Conservation (phyloP, 2,888 invertebrate species). For the Lepas anatifera region DNA sequence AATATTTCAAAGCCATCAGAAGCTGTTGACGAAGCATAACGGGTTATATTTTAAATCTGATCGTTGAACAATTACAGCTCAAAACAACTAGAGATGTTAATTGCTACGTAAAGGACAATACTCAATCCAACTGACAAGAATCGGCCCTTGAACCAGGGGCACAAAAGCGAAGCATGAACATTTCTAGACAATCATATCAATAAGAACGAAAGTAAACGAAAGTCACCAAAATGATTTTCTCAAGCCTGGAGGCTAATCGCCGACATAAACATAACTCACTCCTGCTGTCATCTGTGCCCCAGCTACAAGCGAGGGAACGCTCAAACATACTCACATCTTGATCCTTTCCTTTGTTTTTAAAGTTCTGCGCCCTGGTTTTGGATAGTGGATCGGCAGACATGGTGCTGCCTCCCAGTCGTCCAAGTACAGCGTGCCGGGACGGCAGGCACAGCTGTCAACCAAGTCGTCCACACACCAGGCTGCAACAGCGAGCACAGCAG, state of each 20-base stretch:
- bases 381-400: conserved; percentile 1
- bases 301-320: no score
- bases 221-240: background rate
- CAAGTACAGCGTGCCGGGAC: no score
- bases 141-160: background rate
- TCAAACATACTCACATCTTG: conserved; percentile 83
- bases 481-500: no score
- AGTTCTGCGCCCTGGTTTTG: conserved; percentile 59
- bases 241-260: no score
- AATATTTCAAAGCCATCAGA: conserved; percentile 12
- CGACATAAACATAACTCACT: no score
- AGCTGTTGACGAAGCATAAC: background rate
- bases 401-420: no score
- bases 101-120: background rate
- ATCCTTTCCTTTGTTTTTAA: conserved; percentile 99
- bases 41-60: background rate
- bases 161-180: background rate
- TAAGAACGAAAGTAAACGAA: conserved; percentile 13
- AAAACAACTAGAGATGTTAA: no score
- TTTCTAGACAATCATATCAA: conserved; percentile 15
- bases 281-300: no score
- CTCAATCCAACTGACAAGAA: background rate
- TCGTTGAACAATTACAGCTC: no score
- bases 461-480: no score
- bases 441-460: no score